Evolutionary conservation across 1,140 invertebrate genomes (phyloP).

Genomic region (Cyclina sinensis): DNA sequence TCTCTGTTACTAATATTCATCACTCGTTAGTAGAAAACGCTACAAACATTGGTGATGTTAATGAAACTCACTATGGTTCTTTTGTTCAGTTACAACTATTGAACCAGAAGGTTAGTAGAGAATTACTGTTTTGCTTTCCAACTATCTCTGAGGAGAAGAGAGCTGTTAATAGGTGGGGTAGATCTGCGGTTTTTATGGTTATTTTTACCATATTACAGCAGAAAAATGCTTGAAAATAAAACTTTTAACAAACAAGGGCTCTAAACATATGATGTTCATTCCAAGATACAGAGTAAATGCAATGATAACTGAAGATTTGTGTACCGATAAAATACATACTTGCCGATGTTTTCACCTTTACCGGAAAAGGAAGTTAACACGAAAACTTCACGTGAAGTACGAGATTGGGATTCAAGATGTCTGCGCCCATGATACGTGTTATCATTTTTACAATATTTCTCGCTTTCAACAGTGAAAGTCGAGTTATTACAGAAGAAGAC

Average conservation of each 20-base stretch:
- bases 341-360: conserved; percentile 38
- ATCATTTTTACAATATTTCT: conserved; percentile 36
- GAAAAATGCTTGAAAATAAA: no score
- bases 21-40: no score
- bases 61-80: no score
- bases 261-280: no score
- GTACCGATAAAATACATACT: background rate
- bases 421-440: conserved; percentile 44
- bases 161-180: conserved; percentile 21
- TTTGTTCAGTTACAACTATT: conserved; percentile 4
- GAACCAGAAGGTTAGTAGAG: background rate
- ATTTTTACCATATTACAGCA: no score
- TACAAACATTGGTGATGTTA: no score
- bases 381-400: background rate
- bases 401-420: conserved; percentile 38
- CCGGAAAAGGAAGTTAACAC: conserved; percentile 33
- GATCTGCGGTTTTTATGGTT: no score
- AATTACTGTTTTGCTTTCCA: background rate
- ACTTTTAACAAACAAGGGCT: no score
- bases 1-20: no score
- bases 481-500: conserved; percentile 7
- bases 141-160: background rate
- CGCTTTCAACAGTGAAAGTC: background rate
- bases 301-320: background rate
- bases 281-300: background rate